Percentiles rank a stretch among this genome's conserved stretches.
Conservation (phyloP, 2,797 vertebrate species). For the Poeciliopsis infans region DNA sequence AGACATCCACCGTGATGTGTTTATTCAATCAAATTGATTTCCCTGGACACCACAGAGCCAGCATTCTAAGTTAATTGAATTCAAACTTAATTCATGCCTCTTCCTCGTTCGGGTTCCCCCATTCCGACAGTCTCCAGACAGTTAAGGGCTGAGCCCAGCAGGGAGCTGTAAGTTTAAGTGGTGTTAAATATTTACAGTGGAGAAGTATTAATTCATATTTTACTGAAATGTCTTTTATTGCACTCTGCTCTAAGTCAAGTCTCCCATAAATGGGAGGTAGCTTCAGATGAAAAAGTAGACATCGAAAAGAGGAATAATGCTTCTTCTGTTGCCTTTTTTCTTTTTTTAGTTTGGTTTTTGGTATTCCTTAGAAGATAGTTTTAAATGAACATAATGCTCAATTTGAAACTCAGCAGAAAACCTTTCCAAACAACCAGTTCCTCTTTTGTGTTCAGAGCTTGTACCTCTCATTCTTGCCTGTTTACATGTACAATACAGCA, state of each 20-base stretch:
- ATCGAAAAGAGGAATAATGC: slow-evolving; percentile 21
- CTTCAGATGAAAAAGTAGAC: slow-evolving; percentile 16
- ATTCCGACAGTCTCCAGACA: slow-evolving; percentile 64
- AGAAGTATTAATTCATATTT: slow-evolving; percentile 78
- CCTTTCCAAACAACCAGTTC: neutral
- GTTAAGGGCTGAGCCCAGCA: slow-evolving; percentile 51
- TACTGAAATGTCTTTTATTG: slow-evolving; percentile 49
- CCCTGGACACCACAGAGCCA: slow-evolving; percentile 66
- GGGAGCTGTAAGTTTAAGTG: slow-evolving; percentile 78
- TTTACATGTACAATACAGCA: slow-evolving; percentile 18
- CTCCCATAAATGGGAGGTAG: slow-evolving; percentile 29
- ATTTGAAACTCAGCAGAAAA: neutral
- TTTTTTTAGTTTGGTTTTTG: neutral
- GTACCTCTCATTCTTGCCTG: slow-evolving; percentile 1
- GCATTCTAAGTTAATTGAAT: slow-evolving; percentile 78
- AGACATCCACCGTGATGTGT: slow-evolving; percentile 75
- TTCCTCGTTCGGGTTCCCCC: slow-evolving; percentile 29
- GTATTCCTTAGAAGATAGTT: neutral
- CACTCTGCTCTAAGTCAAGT: slow-evolving; percentile 31
- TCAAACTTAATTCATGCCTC: slow-evolving; percentile 70
- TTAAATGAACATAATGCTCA: neutral
- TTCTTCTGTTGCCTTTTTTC: slow-evolving; percentile 12
- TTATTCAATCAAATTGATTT: slow-evolving; percentile 84
- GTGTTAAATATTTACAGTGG: slow-evolving; percentile 81
- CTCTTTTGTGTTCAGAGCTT: neutral